A percentile compares a stretch with the other conserved stretches of the same genome.
These are phyloP conservation scores for Poecile atricapillus DNA, from an alignment of 2,113 vertebrate species.

Conservation along the genomic window DNA sequence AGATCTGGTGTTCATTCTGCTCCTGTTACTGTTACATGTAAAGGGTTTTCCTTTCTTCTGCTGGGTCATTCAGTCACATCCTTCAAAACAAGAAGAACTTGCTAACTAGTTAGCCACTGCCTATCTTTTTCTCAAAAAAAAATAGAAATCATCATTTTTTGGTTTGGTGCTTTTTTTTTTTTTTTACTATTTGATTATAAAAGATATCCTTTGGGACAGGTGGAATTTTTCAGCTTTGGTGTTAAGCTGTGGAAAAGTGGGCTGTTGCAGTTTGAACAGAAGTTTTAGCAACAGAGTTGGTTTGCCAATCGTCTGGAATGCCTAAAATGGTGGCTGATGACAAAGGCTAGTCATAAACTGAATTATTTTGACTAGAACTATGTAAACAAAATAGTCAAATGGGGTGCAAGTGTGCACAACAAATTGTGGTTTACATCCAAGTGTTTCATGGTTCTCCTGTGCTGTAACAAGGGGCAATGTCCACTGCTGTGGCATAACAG, in stretches of 20 bases:
- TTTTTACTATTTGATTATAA: neutral
- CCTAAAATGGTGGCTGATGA: neutral
- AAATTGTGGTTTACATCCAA: neutral
- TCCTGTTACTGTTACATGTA: neutral
- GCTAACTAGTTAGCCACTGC: neutral
- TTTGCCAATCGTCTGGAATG: neutral
- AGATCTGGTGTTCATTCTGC: neutral
- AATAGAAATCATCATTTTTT: neutral
- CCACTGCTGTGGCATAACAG: neutral
- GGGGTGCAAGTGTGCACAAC: neutral
- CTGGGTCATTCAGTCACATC: neutral
- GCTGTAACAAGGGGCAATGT: neutral
- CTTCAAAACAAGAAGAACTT: neutral
- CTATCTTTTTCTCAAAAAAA: neutral
- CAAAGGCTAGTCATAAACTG: neutral
- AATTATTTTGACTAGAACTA: neutral
- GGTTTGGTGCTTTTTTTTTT: neutral
- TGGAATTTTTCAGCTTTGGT: neutral
- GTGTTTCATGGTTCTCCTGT: neutral
- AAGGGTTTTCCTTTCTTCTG: neutral
- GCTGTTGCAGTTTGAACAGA: neutral
- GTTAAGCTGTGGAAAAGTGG: neutral
- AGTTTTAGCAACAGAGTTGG: neutral
- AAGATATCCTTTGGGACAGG: neutral
- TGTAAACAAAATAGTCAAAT: neutral